Base-by-base conservation (phyloP, 2,797 vertebrate species). In the Sebastes nivosus region DNA sequence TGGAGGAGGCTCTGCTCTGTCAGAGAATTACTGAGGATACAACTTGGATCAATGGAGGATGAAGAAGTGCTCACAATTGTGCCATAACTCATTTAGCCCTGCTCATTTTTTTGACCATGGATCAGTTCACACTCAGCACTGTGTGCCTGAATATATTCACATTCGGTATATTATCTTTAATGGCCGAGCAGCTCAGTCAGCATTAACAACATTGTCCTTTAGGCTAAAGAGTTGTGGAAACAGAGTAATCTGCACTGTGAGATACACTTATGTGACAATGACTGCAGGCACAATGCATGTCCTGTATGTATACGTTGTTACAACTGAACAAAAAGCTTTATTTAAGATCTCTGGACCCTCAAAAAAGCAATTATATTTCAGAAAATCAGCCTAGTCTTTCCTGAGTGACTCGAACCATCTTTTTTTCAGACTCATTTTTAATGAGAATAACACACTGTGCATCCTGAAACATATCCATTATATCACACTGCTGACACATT, bases 41-140 rank as follows among this genome's bases (percentile, higher is more conserved):
- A 83, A 87, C 72, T 88, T 77, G 82, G 84, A 87, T 90, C 80
- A 75, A 86, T 82, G 85, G 64, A 77, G 82, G 83, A 91, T 83
- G 88, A 89, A 87, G 80, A 88, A 89, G 87, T 76, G 81, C 75
- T 77, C 81, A 76, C 81, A 73, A 78, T 82, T 81, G 77, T 87
- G 87, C 77, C 84, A 79, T 85, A 91, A 91, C 82, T 92, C 88
- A 85, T 83, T 90, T 80, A 88, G 81, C 73, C 22, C 38, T 20
- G 82, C 74, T 90, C 59, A 36, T 69, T 83, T 25, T 25, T 25
- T 46, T 79, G 67, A 77, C 25, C 60, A 20, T 80, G 82, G 74
- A 83, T 71, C 76, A 81, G 77, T 72, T 84, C 80, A 29, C 75
- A 81, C 57, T 57, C 77, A 72, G 65, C 81, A 46, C 59, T 59